Evolutionary conservation across 2,797 vertebrate species (phyloP).

Genomic region (Podargus strigoides): DNA sequence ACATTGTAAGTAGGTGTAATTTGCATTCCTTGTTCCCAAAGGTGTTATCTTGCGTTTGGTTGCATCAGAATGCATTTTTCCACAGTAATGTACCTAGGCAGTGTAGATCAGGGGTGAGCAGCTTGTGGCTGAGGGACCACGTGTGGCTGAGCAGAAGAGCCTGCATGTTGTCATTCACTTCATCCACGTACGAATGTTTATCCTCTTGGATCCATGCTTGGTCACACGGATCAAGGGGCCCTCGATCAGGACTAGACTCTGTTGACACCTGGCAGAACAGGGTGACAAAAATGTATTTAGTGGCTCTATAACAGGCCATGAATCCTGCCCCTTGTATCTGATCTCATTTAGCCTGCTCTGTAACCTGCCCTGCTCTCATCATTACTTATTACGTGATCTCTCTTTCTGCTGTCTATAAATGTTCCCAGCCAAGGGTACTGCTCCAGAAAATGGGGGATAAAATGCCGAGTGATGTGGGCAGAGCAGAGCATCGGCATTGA

Average conservation of each 20-base stretch:
- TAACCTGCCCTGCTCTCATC: not conserved
- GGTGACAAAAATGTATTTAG: constrained; percentile 20
- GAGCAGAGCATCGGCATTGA: not conserved
- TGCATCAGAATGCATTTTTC: constrained; percentile 16
- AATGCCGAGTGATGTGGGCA: not conserved
- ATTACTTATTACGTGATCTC: not conserved
- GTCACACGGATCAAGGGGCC: not conserved
- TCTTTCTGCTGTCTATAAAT: constrained; percentile 4
- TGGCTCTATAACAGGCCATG: not conserved
- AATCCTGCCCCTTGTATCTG: not conserved
- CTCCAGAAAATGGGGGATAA: constrained; percentile 1
- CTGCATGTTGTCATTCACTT: not conserved
- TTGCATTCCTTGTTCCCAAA: constrained; percentile 8
- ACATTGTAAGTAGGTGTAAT: not conserved
- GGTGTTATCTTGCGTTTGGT: constrained; percentile 7
- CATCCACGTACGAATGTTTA: not conserved
- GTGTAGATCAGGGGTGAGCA: not conserved
- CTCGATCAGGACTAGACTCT: not conserved
- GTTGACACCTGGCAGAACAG: not conserved
- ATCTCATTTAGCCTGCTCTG: not conserved
- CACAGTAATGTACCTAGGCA: not conserved
- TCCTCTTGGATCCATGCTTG: not conserved
- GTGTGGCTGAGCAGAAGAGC: not conserved
- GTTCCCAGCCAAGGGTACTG: not conserved
- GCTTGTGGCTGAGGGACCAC: not conserved